These are phyloP conservation scores for Acanthococcus lagerstroemiae DNA, from an alignment of 2,888 invertebrate genomes.

Conservation along the genomic window DNA sequence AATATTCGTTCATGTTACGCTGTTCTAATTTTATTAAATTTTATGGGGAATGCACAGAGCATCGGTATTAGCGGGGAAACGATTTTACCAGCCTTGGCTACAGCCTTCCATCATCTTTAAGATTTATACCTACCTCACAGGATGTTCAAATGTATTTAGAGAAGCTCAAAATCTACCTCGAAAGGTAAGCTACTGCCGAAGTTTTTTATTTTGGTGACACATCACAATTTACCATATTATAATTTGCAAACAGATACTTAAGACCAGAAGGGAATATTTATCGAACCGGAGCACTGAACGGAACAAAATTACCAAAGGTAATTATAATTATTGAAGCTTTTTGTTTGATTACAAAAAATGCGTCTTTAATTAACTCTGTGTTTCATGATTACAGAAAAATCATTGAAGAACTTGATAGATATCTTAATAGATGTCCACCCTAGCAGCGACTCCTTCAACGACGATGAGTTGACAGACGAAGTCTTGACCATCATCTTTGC, in stretches of 20 bases:
- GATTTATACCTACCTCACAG: slow-evolving; percentile 32
- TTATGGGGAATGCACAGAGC: slow-evolving; percentile 34
- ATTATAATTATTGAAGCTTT: no score
- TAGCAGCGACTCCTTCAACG: slow-evolving; percentile 31
- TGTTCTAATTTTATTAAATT: no score
- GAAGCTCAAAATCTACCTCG: not conserved
- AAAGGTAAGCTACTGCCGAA: no score
- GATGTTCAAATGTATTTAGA: slow-evolving; percentile 11
- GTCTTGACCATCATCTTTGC: slow-evolving; percentile 35
- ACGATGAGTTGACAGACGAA: slow-evolving; percentile 34
- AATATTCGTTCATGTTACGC: no score
- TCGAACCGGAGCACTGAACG: no score
- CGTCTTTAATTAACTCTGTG: no score
- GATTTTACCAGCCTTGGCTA: slow-evolving; percentile 36
- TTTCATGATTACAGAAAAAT: slow-evolving; percentile 26
- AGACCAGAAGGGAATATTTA: no score
- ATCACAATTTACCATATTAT: no score
- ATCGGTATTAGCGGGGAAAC: slow-evolving; percentile 34
- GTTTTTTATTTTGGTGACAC: no score
- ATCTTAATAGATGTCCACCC: slow-evolving; percentile 35
- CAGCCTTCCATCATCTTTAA: slow-evolving; percentile 35
- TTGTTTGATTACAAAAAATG: no score
- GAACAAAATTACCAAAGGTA: no score
- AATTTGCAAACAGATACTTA: no score
- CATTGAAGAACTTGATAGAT: slow-evolving; percentile 33